Percentiles rank a stretch among this genome's conserved stretches.
Conservation (phyloP, 2,113 vertebrate species). For the Aphelocoma coerulescens region DNA sequence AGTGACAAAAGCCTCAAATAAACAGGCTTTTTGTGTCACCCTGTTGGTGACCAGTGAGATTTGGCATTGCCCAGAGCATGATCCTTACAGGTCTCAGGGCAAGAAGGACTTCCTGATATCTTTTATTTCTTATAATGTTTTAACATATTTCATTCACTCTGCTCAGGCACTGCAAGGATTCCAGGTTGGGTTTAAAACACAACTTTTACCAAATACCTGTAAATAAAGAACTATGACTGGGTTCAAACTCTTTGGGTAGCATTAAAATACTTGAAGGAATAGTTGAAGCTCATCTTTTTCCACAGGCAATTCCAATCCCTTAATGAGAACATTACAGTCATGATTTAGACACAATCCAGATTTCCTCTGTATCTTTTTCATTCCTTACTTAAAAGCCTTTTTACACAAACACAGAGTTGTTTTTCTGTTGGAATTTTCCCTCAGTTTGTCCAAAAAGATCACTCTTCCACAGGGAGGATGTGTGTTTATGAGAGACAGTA, state of each 20-base stretch:
- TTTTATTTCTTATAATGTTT: background rate
- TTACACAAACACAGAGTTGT: background rate
- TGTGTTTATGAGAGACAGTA: background rate
- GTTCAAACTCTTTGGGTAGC: background rate
- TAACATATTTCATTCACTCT: background rate
- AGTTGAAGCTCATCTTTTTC: background rate
- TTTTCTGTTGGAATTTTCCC: background rate
- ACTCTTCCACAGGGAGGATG: background rate
- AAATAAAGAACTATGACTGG: background rate
- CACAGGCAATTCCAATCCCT: background rate
- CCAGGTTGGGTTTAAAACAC: background rate
- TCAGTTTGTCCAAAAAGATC: background rate
- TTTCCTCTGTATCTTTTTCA: background rate
- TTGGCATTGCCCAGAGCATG: background rate
- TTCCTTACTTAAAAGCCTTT: background rate
- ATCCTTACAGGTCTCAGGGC: background rate
- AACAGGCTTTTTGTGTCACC: background rate
- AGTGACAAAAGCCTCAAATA: background rate
- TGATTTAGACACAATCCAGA: background rate
- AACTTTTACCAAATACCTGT: background rate
- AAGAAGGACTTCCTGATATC: background rate
- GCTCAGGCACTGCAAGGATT: background rate
- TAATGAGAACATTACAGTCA: background rate
- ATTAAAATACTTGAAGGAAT: background rate
- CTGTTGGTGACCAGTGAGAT: background rate